Percentiles rank a stretch among this genome's conserved stretches.
Conservation (phyloP, 2,113 vertebrate species). For the Chionomys nivalis region DNA sequence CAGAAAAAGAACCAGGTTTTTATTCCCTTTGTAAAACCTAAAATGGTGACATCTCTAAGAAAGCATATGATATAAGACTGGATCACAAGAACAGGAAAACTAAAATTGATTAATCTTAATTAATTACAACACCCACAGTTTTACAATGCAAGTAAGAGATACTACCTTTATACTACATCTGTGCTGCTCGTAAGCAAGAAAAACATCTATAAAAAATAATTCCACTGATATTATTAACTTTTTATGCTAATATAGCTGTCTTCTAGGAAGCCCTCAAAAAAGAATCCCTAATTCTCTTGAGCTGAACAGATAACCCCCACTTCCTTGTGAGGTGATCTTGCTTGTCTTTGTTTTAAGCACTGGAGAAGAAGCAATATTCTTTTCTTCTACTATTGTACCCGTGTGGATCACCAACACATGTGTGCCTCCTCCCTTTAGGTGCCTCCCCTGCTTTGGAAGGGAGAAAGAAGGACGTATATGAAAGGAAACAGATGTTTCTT, state of each 20-base stretch:
- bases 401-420: background rate
- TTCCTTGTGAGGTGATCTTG: background rate
- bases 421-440: background rate
- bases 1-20: constrained; percentile 65
- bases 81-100: constrained; percentile 43
- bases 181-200: constrained; percentile 14
- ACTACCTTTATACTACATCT: background rate
- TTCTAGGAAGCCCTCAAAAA: background rate
- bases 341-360: background rate
- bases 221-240: constrained; percentile 2
- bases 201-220: constrained; percentile 22
- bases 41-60: constrained; percentile 54
- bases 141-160: background rate
- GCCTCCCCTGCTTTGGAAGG: background rate
- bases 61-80: constrained; percentile 35
- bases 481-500: background rate
- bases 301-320: background rate
- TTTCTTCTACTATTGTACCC: background rate
- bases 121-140: constrained; percentile 30
- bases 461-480: background rate
- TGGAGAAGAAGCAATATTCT: background rate
- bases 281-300: constrained; percentile 7
- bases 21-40: constrained; percentile 68
- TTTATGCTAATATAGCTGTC: background rate
- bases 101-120: constrained; percentile 59